phyloP scores from a whole-genome alignment of 2,797 vertebrate species.

The Psittacula echo region DNA sequence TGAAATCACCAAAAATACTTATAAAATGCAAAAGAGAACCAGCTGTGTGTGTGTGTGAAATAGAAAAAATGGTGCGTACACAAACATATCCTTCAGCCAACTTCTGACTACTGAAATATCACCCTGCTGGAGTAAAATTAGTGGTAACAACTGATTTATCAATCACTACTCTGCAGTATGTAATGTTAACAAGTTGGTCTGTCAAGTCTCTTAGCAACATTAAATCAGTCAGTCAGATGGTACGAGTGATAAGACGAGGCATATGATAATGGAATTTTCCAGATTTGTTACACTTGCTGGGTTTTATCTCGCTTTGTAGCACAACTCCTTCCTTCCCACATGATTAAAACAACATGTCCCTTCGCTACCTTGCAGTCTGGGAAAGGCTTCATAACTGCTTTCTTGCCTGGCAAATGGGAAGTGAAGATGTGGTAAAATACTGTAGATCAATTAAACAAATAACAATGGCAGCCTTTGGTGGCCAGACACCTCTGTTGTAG shows the following conservation, averaged over 20 bases:
- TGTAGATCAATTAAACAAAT: background rate
- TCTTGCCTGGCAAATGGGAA: background rate
- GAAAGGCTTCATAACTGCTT: background rate
- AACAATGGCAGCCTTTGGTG: background rate
- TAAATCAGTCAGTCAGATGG: conserved; percentile 28
- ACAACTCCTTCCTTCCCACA: background rate
- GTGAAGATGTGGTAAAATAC: background rate
- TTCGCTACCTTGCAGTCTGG: background rate
- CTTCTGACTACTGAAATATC: background rate
- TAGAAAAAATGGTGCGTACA: background rate
- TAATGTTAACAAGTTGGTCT: conserved; percentile 8
- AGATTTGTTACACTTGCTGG: background rate
- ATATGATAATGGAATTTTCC: conserved; percentile 43
- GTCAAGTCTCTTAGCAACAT: conserved; percentile 34
- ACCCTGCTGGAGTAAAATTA: conserved; percentile 11
- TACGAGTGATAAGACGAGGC: background rate
- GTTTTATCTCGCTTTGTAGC: background rate
- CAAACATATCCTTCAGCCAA: background rate
- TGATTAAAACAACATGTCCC: background rate
- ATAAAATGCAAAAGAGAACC: background rate
- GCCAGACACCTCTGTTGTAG: background rate
- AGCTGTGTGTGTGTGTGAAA: accelerated
- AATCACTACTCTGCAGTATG: background rate
- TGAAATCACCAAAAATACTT: conserved; percentile 12
- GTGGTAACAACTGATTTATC: conserved; percentile 38